Conservation (phyloP, 2,113 vertebrate species). For the Prietella phreatophila region DNA sequence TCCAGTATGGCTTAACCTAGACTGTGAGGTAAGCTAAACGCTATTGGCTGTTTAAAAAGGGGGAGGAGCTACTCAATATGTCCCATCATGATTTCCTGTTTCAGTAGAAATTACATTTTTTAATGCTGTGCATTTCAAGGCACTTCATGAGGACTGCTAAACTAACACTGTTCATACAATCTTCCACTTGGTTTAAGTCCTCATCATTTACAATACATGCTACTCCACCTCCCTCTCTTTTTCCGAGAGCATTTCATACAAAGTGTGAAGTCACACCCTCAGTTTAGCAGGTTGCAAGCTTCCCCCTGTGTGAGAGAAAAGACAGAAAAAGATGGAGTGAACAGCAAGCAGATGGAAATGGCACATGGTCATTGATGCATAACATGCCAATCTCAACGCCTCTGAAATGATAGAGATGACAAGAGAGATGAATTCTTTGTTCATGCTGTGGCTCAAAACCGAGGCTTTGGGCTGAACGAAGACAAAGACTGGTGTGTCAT, state of each 20-base stretch:
- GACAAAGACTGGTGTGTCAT: background rate
- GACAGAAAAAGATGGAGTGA: background rate
- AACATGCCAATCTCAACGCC: conserved; percentile 51
- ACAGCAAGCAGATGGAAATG: conserved; percentile 48
- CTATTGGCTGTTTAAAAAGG: too few relatives aligned
- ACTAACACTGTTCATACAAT: background rate
- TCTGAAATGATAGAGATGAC: conserved; percentile 27
- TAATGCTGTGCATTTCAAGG: too few relatives aligned
- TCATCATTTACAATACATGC: conserved; percentile 6
- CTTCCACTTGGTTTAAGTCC: background rate
- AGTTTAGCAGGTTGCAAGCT: conserved; percentile 54
- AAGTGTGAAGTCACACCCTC: conserved; percentile 54
- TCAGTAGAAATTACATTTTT: too few relatives aligned
- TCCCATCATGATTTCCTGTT: too few relatives aligned
- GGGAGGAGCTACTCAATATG: too few relatives aligned
- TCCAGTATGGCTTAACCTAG: too few relatives aligned
- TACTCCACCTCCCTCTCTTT: background rate
- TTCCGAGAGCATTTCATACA: conserved; percentile 28
- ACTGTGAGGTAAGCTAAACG: too few relatives aligned
- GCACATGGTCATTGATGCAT: conserved; percentile 48
- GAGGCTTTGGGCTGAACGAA: background rate
- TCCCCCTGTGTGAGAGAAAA: conserved; percentile 23
- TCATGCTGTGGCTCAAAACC: background rate
- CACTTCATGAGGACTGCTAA: too few relatives aligned
- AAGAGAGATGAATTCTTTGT: conserved; percentile 12